Base-by-base conservation (phyloP, 2,113 vertebrate genomes). In the Rhinichthys klamathensis region DNA sequence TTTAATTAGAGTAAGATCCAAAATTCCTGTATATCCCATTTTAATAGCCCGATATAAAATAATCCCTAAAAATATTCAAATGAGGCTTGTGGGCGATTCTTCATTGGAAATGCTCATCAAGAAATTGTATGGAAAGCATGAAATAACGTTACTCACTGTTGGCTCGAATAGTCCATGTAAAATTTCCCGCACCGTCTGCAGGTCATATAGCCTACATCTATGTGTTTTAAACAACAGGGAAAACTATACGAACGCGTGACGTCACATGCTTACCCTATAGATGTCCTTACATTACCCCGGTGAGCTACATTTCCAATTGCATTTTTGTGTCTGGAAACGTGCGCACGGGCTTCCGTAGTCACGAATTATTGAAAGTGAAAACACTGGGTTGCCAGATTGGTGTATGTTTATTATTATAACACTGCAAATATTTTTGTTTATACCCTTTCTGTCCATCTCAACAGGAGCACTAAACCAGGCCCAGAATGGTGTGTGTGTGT, bases 241-340 rank as follows among this genome's bases (percentile, higher is more conserved):
- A 44, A 83, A 78, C 63, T 54, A 77, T 38, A 65, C 27, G 49
- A 41, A 13, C 69, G 44, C 21, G 58, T 79, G 49, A 69, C 72
- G 77, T 80, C 82, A 75, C 54, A 56, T 35, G 74, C 12, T 69
- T 70, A 67, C 78, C 86, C 83, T 56, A 81, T 87, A 84, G 27
- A 84, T 87, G 86, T 87, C 86, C 86, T 87, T 80, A 84, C 77
- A 80, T 87, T 84, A 87, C 86, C 86, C 70, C 83, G 46, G 78
- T 73, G 30, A 69, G 60, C 44, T 51, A 60, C 77, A 75, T 75
- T 81, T 85, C 35, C 54, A 81, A 82, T 41, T 74, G 76, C 83
- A 84, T 84, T 81, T 80, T 81, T 84, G 76, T 15, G 35, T 30
- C 51, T 81, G 44, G 11, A 75, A 79, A 77, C 56, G 75, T 67